Base-by-base conservation (phyloP, 2,113 vertebrate species). In the Tricholaema leucomelas region DNA sequence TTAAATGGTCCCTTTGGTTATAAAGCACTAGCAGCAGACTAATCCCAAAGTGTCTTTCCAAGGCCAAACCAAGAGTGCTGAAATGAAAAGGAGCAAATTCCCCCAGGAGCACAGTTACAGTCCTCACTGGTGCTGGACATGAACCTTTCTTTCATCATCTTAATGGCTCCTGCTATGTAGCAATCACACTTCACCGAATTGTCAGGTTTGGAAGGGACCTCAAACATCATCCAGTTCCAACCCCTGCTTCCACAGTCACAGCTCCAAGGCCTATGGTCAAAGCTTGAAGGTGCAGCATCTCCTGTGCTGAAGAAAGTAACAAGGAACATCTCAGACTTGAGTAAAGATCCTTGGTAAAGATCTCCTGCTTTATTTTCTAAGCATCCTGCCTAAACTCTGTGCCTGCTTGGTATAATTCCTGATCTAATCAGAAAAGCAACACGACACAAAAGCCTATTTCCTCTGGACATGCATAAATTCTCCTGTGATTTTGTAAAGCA, bases 361-460 rank as follows among this genome's bases (percentile, higher is more conserved):
- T 85, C 59, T 19, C 42, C 33, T 44, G 56, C 35, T 71, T 63
- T 44, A 33, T 78, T 85, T 91, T 69, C 35, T 46, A 81, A 92
- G n/a, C 76, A n/a, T 66, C 48, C 48, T 42, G 60, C 15, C 60
- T 65, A 40, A 48, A 92, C 14, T 60, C 27, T 2, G 6, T 8
- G 30, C 19, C 73, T 84, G 33, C 38, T 56, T 33, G 46, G 48
- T 70, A 46, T 15, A 82, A 94, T 84, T 84, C 56, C 30, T 50
- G 74, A 92, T 71, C 42, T 75, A 80, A 92, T 81, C 79, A 73
- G 35, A 72, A 67, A 50, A 88, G 21, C 19, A 87, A 81, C 59
- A 54, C 7, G 35, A 56, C 48, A 35, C 19, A 89, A 36, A 60
- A 90, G 28, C 72, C 48, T 56, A 20, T 85, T 87, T 85, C 64